Evolutionary conservation across 2,113 vertebrate genomes (phyloP).

Genomic region (Helogale parvula): DNA sequence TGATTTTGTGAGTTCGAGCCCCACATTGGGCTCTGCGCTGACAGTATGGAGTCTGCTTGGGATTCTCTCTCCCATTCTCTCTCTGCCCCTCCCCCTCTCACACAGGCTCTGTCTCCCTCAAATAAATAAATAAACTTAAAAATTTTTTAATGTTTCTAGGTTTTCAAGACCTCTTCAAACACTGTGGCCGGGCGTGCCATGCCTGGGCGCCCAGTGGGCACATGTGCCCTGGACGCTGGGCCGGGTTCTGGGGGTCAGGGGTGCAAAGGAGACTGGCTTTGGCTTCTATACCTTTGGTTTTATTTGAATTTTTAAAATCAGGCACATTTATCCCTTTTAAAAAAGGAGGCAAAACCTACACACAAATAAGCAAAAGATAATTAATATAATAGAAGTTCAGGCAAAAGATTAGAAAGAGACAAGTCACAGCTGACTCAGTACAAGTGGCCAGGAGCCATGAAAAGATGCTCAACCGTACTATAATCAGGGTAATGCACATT

Average conservation of each 20-base stretch:
- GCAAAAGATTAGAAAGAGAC: neutral
- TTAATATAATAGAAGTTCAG: neutral
- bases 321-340: neutral
- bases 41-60: no score
- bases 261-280: neutral
- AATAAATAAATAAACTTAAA: no score
- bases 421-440: neutral
- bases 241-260: no score
- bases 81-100: no score
- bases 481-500: neutral
- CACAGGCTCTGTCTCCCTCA: no score
- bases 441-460: neutral
- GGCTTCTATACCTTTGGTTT: neutral
- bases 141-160: neutral
- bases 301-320: neutral
- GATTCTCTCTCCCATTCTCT: no score
- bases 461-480: neutral
- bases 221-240: rapidly evolving
- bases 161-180: neutral
- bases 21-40: no score
- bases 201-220: rapidly evolving
- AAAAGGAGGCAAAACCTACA: neutral
- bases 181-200: rapidly evolving
- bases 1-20: rapidly evolving
- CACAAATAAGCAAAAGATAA: neutral